A percentile compares a stretch with the other conserved stretches of the same genome.
Evolutionary conservation across 2,113 vertebrate genomes (phyloP).

Genomic region (Catagonus wagneri): DNA sequence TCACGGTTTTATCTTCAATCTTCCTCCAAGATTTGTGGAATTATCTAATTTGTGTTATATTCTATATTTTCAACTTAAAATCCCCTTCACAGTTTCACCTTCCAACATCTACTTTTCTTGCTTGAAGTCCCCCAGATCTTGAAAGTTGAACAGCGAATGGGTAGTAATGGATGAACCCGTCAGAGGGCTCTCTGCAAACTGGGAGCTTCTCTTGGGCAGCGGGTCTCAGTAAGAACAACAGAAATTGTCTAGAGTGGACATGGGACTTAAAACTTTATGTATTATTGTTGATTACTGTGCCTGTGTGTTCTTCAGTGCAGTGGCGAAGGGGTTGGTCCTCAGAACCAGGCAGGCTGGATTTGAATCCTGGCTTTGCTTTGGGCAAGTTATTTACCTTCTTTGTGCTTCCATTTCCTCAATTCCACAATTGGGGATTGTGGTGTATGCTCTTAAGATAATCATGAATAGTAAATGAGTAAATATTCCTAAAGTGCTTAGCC

Average conservation of each 20-base stretch:
- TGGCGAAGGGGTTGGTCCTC: not conserved
- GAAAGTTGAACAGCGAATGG: not conserved
- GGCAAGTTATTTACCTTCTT: slow-evolving; percentile 44
- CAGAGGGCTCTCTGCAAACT: not conserved
- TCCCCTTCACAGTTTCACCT: not conserved
- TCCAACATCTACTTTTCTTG: slow-evolving; percentile 1
- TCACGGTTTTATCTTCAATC: not conserved
- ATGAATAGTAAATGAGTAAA: not conserved
- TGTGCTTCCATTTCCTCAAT: slow-evolving; percentile 35
- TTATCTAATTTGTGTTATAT: slow-evolving; percentile 25
- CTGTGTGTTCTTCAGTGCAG: not conserved
- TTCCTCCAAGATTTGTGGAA: not conserved
- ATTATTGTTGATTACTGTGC: not conserved
- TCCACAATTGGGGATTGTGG: slow-evolving; percentile 11
- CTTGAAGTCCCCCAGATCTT: not conserved
- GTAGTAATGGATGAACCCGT: not conserved
- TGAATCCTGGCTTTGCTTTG: slow-evolving; percentile 45
- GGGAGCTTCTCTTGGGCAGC: not conserved
- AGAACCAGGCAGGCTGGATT: not conserved
- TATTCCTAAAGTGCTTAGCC: not conserved
- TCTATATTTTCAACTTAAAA: slow-evolving; percentile 31
- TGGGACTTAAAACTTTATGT: not conserved
- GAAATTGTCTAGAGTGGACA: not conserved
- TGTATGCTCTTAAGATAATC: slow-evolving; percentile 12
- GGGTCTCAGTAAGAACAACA: not conserved